Conservation (phyloP, 2,888 invertebrate genomes). For the Nebria salina region DNA sequence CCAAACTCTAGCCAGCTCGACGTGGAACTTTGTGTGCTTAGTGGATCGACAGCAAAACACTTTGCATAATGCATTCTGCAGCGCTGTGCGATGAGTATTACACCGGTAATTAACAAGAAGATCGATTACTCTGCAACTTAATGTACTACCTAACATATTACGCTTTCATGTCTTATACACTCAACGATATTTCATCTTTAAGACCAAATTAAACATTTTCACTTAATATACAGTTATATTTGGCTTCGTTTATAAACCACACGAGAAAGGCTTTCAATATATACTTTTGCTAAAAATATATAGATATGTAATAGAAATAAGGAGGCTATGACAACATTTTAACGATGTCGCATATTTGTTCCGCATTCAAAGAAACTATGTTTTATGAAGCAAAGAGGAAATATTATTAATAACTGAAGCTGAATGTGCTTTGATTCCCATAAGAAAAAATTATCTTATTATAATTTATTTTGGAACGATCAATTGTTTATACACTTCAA, state of each 20-base stretch:
- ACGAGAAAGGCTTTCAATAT: not conserved
- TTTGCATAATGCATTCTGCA: constrained; percentile 37
- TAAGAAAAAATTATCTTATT: not conserved
- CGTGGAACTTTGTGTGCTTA: constrained; percentile 33
- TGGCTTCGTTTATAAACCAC: not conserved
- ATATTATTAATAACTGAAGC: not conserved
- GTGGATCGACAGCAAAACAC: constrained; percentile 35
- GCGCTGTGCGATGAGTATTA: constrained; percentile 30
- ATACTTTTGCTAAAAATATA: too few species aligned
- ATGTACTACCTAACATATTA: constrained; percentile 7
- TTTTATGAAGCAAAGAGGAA: too few species aligned
- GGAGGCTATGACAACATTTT: too few species aligned
- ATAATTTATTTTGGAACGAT: not conserved
- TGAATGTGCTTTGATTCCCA: not conserved
- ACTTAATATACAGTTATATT: not conserved
- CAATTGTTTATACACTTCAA: not conserved
- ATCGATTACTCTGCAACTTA: constrained; percentile 20
- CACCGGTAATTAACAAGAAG: constrained; percentile 37
- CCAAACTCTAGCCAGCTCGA: not conserved
- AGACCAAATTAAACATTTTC: not conserved
- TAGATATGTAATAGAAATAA: too few species aligned
- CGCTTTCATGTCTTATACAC: not conserved
- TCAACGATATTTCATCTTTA: not conserved
- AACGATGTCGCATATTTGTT: too few species aligned
- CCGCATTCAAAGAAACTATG: too few species aligned